Conservation (phyloP, 2,113 vertebrate species). For the Microcebus murinus region DNA sequence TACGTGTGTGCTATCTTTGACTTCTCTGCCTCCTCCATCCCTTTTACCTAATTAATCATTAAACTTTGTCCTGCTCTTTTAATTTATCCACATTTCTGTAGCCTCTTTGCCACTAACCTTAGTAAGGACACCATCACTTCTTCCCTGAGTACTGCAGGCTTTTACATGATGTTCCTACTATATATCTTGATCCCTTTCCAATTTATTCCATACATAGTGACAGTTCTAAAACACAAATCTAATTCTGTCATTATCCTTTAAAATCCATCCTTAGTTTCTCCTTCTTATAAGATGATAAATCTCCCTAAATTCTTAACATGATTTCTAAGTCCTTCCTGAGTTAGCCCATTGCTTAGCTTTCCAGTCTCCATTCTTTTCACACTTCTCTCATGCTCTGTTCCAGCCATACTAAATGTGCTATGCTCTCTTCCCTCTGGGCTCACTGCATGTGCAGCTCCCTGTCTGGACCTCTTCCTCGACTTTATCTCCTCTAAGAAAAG, state of each 20-base stretch:
- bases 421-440: not conserved
- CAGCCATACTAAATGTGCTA: not conserved
- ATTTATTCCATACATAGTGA: not conserved
- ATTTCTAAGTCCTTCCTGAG: not conserved
- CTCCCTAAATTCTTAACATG: not conserved
- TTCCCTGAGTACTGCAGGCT: not conserved
- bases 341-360: not conserved
- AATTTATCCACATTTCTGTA: not conserved
- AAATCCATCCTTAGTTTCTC: not conserved
- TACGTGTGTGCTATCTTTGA: not conserved
- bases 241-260: not conserved
- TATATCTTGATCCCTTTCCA: not conserved
- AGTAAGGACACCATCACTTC: not conserved
- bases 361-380: not conserved
- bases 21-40: not conserved
- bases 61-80: not conserved
- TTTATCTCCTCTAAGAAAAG: not conserved
- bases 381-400: not conserved
- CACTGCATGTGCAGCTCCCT: not conserved
- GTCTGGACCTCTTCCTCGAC: not conserved
- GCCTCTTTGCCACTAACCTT: not conserved
- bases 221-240: conserved; percentile 24
- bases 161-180: not conserved
- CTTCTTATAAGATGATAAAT: not conserved
- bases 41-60: not conserved